A percentile compares a stretch with the other conserved stretches of the same genome.
Conservation (phyloP, 2,113 vertebrate genomes). For the Notechis scutatus region DNA sequence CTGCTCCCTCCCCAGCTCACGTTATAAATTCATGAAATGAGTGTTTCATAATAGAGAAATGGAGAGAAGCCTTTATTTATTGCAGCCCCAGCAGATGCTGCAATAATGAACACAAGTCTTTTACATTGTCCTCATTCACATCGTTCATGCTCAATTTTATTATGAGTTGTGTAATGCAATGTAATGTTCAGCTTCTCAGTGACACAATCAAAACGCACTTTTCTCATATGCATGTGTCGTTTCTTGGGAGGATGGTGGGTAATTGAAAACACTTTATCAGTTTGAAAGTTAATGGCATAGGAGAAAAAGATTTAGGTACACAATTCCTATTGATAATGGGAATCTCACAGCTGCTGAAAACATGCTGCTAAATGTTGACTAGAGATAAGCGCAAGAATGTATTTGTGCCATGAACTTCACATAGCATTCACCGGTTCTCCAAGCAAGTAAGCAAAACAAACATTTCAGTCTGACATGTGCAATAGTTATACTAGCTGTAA, state of each 20-base stretch:
- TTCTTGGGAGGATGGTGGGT: slow-evolving; percentile 27
- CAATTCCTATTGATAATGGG: slow-evolving; percentile 58
- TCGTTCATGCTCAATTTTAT: slow-evolving; percentile 51
- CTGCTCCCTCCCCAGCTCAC: background rate
- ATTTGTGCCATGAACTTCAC: slow-evolving; percentile 64
- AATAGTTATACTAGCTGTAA: slow-evolving; percentile 44
- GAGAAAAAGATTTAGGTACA: slow-evolving; percentile 46
- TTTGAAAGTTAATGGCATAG: slow-evolving; percentile 52
- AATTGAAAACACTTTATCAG: slow-evolving; percentile 61
- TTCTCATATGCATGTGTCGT: slow-evolving; percentile 43
- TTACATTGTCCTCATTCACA: slow-evolving; percentile 37
- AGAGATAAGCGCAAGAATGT: slow-evolving; percentile 62
- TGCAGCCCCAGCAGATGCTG: slow-evolving; percentile 41
- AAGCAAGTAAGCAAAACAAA: slow-evolving; percentile 59
- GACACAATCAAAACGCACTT: slow-evolving; percentile 6
- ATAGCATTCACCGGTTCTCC: slow-evolving; percentile 58
- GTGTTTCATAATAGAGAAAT: slow-evolving; percentile 27
- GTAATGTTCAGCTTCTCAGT: slow-evolving; percentile 26
- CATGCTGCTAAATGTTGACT: slow-evolving; percentile 59
- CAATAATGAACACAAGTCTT: slow-evolving; percentile 29
- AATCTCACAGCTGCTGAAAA: slow-evolving; percentile 52
- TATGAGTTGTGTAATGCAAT: slow-evolving; percentile 18
- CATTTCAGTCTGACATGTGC: slow-evolving; percentile 38
- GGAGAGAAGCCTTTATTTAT: slow-evolving; percentile 51
- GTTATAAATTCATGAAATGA: slow-evolving; percentile 46